A percentile compares a stretch with the other conserved stretches of the same genome.
Conservation (phyloP, 2,888 invertebrate genomes). For the Tromatobia lineatoria region DNA sequence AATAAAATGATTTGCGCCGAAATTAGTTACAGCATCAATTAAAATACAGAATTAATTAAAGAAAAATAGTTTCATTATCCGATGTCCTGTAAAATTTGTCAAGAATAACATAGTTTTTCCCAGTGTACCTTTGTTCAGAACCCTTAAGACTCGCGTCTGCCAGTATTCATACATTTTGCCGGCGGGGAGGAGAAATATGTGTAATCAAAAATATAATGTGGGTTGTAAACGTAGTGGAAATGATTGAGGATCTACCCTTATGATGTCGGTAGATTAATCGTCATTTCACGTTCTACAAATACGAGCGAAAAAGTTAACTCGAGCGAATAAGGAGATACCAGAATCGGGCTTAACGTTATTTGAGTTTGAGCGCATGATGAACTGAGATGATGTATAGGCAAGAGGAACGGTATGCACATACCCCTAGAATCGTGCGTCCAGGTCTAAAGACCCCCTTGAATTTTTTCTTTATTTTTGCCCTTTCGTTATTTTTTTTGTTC, state of each 20-base stretch:
- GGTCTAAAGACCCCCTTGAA: not conserved
- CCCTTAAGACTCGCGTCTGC: not conserved
- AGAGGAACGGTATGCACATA: not conserved
- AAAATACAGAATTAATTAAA: too few relatives aligned
- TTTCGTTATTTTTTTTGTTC: conserved; percentile 40
- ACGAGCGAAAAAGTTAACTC: conserved; percentile 37
- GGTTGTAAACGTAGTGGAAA: conserved; percentile 23
- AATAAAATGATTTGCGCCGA: too few relatives aligned
- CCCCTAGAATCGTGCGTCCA: conserved; percentile 2
- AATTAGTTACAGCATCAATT: too few relatives aligned
- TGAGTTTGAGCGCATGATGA: conserved; percentile 42
- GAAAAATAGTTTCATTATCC: too few relatives aligned
- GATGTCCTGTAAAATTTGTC: too few relatives aligned
- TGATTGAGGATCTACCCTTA: conserved; percentile 4
- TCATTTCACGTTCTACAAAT: conserved; percentile 43
- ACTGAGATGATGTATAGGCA: conserved; percentile 20
- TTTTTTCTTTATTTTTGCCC: conserved; percentile 35
- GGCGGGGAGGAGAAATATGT: not conserved
- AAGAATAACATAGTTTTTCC: too few relatives aligned
- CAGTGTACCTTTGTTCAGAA: too few relatives aligned
- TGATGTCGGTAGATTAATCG: conserved; percentile 4
- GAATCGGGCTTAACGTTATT: conserved; percentile 37
- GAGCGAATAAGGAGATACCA: conserved; percentile 21
- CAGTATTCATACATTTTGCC: not conserved
- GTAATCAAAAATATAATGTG: not conserved